Conservation (phyloP, 2,113 vertebrate genomes). For the Rhabdomys dilectus region DNA sequence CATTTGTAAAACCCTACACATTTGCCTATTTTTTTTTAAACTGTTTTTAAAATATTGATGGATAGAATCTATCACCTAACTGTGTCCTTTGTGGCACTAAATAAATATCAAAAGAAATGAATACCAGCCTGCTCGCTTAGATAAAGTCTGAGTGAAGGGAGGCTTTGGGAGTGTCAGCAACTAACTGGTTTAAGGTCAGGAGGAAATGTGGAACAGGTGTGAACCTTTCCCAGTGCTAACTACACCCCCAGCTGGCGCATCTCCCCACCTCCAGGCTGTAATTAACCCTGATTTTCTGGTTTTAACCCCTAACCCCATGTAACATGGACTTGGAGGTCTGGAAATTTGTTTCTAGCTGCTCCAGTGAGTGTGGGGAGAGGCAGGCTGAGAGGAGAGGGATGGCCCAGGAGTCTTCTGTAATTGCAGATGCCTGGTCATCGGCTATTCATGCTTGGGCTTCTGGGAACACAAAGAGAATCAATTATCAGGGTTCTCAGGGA, state of each 20-base stretch:
- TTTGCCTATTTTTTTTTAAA: background rate
- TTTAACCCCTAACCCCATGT: background rate
- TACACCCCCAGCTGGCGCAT: fast-evolving
- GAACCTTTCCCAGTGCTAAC: too few species aligned
- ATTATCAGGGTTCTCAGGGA: background rate
- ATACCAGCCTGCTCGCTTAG: background rate
- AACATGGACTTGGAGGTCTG: background rate
- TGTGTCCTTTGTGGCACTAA: background rate
- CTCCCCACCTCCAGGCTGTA: too few species aligned
- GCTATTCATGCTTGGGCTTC: background rate
- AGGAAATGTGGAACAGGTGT: background rate
- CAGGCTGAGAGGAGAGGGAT: background rate
- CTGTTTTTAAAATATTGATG: background rate
- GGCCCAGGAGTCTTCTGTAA: background rate
- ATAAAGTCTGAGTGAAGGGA: background rate
- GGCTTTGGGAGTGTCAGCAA: background rate
- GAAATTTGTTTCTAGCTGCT: background rate
- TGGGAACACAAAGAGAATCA: background rate
- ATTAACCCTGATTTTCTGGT: background rate
- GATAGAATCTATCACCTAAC: background rate
- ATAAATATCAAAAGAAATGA: background rate
- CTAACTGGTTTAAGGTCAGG: background rate
- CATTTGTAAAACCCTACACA: background rate
- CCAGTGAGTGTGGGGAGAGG: background rate
- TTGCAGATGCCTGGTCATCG: background rate